Evolutionary conservation across 2,888 invertebrate species (phyloP).

Genomic region (Conomelus anceps): DNA sequence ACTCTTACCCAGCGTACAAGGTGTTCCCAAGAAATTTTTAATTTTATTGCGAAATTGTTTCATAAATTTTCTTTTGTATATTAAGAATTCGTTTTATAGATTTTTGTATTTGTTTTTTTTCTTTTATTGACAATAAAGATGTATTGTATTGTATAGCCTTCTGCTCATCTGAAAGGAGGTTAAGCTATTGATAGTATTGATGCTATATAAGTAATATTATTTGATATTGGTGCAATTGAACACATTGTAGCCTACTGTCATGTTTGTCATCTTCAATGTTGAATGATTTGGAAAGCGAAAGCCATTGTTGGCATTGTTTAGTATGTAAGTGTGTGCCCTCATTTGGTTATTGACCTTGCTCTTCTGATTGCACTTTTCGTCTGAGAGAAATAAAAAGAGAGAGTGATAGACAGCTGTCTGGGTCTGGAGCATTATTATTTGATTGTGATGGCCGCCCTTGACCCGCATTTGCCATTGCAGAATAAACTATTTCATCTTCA

Average conservation of each 20-base stretch:
- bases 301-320: background rate
- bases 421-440: background rate
- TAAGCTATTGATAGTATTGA: background rate
- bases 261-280: background rate
- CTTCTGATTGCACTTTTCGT: background rate
- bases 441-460: background rate
- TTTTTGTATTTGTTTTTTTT: no score
- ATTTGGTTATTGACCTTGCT: background rate
- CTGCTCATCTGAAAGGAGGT: no score
- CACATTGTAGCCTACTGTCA: no score
- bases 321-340: background rate
- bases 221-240: no score
- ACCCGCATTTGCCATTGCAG: background rate
- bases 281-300: background rate
- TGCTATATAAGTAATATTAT: background rate
- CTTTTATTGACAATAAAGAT: no score
- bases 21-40: no score
- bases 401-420: background rate
- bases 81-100: no score
- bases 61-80: no score
- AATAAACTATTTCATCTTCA: background rate
- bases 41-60: no score
- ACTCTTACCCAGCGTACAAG: no score
- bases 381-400: background rate
- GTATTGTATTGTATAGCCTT: no score